Evolutionary conservation across 1,140 invertebrate genomes (phyloP).

Genomic region (Potamilus streckersoni): DNA sequence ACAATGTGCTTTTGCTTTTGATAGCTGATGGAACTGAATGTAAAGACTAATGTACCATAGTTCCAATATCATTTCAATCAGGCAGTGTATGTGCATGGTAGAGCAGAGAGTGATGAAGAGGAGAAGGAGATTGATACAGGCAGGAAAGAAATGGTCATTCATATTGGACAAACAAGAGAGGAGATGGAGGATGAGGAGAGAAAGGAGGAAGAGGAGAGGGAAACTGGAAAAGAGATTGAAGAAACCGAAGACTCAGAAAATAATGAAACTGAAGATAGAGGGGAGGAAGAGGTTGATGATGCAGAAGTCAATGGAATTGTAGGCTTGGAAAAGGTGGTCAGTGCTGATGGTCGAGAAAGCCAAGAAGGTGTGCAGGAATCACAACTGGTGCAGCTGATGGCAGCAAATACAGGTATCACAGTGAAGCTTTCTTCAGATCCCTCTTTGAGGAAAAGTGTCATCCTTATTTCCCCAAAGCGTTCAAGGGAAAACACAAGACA

Average conservation of each 20-base stretch:
- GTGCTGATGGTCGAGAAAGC: conserved; percentile 6
- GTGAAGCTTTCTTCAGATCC: too few species aligned
- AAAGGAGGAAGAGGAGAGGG: conserved; percentile 10
- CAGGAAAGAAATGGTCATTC: too few species aligned
- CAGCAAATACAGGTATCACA: too few species aligned
- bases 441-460: too few species aligned
- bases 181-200: neutral
- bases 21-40: too few species aligned
- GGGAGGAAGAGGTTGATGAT: conserved; percentile 13
- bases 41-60: too few species aligned
- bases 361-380: conserved; percentile 19
- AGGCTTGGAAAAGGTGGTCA: neutral
- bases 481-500: too few species aligned
- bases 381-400: neutral
- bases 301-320: neutral
- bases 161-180: neutral
- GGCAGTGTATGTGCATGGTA: neutral
- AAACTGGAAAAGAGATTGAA: neutral
- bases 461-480: too few species aligned
- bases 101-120: conserved; percentile 10
- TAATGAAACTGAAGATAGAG: conserved; percentile 1
- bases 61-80: too few species aligned
- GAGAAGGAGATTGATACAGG: neutral
- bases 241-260: neutral
- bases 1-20: too few species aligned